Evolutionary conservation across 2,797 vertebrate species (phyloP).

Genomic region (Pseudocheirus occidentalis): DNA sequence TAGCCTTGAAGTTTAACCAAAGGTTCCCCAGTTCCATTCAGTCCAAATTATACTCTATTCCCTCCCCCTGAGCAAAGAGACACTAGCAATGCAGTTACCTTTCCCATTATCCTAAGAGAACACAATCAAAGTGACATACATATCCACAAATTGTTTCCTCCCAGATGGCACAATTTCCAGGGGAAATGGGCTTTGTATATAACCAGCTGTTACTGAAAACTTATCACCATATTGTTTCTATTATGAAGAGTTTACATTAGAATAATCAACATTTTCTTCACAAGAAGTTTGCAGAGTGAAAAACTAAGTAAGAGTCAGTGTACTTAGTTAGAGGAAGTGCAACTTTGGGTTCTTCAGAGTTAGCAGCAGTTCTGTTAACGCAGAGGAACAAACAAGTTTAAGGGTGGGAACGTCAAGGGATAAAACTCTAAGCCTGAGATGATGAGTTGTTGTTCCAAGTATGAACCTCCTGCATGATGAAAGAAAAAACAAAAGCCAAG

Average conservation of each 20-base stretch:
- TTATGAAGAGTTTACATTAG: constrained; percentile 45
- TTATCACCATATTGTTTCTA: constrained; percentile 52
- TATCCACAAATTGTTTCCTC: constrained; percentile 49
- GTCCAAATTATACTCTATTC: constrained; percentile 36
- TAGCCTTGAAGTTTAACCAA: constrained; percentile 44
- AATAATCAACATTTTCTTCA: constrained; percentile 28
- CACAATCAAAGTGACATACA: constrained; percentile 26
- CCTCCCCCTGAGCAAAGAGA: not conserved
- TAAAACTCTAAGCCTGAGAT: constrained; percentile 16
- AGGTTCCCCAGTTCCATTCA: not conserved
- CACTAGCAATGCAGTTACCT: constrained; percentile 21
- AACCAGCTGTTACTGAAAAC: constrained; percentile 51
- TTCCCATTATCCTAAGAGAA: constrained; percentile 39
- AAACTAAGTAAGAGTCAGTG: not conserved
- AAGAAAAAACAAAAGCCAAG: constrained; percentile 47
- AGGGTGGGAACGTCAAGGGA: not conserved
- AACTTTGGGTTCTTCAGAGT: not conserved
- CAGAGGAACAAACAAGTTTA: not conserved
- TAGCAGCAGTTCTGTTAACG: not conserved
- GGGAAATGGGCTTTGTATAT: constrained; percentile 48
- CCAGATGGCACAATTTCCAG: constrained; percentile 64
- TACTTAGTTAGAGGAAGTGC: not conserved
- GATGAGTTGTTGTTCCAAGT: constrained; percentile 21
- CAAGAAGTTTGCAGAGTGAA: not conserved
- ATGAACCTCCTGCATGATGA: constrained; percentile 24